These are phyloP conservation scores for Drosophila mulleri DNA, from an alignment of 2,888 invertebrate genomes.

Conservation along the genomic window DNA sequence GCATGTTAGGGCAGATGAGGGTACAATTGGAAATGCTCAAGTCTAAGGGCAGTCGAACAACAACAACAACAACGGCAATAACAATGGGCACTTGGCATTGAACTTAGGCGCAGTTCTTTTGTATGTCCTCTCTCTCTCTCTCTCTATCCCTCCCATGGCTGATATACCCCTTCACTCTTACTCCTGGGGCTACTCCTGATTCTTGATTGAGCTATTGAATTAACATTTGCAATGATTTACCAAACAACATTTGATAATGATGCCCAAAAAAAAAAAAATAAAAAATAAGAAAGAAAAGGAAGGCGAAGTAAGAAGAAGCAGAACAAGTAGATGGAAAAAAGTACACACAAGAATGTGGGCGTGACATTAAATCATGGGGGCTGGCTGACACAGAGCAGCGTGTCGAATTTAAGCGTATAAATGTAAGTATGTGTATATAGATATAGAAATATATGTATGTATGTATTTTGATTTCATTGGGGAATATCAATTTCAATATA, in stretches of 20 bases:
- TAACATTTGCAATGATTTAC: constrained; percentile 76
- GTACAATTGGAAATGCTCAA: constrained; percentile 57
- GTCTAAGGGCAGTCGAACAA: constrained; percentile 51
- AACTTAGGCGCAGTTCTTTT: constrained; percentile 68
- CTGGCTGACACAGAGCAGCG: constrained; percentile 12
- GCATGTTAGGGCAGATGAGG: constrained; percentile 5
- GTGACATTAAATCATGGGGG: constrained; percentile 32
- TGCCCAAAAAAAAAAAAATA: constrained; percentile 34
- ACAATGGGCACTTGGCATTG: constrained; percentile 70
- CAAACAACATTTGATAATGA: constrained; percentile 75
- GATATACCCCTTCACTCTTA: neutral
- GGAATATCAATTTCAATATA: constrained; percentile 22
- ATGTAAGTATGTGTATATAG: neutral
- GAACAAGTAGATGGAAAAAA: neutral
- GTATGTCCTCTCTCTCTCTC: neutral
- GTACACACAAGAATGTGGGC: constrained; percentile 44
- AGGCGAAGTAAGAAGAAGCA: neutral
- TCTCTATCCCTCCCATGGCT: too few species aligned
- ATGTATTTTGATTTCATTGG: constrained; percentile 12
- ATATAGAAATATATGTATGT: neutral
- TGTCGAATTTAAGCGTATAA: constrained; percentile 8
- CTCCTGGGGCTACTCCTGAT: constrained; percentile 39
- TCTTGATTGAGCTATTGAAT: constrained; percentile 75
- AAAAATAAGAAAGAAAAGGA: constrained; percentile 14
- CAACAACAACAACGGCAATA: constrained; percentile 34